Evolutionary conservation across 2,888 invertebrate genomes (phyloP).

Genomic region (Agriotes lineatus): DNA sequence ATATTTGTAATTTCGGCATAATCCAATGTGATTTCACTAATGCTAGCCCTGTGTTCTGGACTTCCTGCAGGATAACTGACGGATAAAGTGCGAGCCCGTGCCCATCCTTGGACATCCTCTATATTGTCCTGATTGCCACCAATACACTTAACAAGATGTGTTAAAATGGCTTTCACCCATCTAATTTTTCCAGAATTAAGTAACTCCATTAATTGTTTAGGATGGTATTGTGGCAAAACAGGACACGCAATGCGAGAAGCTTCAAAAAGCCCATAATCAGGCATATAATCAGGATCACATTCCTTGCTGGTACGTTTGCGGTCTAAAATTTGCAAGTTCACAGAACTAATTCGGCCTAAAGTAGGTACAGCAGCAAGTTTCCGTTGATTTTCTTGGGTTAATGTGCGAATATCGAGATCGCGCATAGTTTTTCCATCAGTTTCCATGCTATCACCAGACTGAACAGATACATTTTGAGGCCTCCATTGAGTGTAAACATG

Average conservation of each 20-base stretch:
- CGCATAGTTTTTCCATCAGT: slow-evolving; percentile 72
- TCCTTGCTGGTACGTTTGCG: slow-evolving; percentile 71
- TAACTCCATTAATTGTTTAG: slow-evolving; percentile 97
- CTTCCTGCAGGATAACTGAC: slow-evolving; percentile 88
- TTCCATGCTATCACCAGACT: slow-evolving; percentile 73
- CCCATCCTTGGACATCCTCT: slow-evolving; percentile 79
- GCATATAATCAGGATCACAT: slow-evolving; percentile 82
- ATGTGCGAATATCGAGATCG: slow-evolving; percentile 76
- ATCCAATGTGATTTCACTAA: slow-evolving; percentile 89
- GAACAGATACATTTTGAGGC: slow-evolving; percentile 69
- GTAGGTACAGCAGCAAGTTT: slow-evolving; percentile 80
- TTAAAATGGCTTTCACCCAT: slow-evolving; percentile 98
- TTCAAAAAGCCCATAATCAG: slow-evolving; percentile 95
- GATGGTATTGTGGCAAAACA: slow-evolving; percentile 98
- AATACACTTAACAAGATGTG: slow-evolving; percentile 90
- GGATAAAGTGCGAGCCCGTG: slow-evolving; percentile 88
- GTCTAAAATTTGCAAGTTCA: slow-evolving; percentile 84
- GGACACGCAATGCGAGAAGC: slow-evolving; percentile 97
- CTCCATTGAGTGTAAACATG: slow-evolving; percentile 99
- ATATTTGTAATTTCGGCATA: slow-evolving; percentile 98
- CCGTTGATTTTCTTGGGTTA: slow-evolving; percentile 78
- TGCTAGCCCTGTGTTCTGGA: slow-evolving; percentile 83
- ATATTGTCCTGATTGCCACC: slow-evolving; percentile 67
- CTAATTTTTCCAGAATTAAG: slow-evolving; percentile 97
- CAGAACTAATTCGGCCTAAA: slow-evolving; percentile 85